Percentiles rank a stretch among this genome's conserved stretches.
phyloP scores from a whole-genome alignment of 2,113 vertebrate species.

The Callipepla squamata region DNA sequence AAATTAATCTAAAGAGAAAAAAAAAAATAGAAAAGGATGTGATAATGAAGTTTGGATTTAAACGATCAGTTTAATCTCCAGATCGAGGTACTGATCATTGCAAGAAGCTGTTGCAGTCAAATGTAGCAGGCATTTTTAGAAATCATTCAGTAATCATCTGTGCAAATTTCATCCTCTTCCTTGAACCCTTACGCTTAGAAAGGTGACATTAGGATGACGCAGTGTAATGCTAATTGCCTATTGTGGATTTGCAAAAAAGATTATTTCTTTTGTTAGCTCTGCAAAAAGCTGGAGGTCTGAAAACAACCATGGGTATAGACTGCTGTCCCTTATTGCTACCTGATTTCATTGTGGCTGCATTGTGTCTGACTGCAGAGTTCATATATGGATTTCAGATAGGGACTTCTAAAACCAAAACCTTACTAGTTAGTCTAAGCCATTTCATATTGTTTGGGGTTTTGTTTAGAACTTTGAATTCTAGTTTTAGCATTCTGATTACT shows the following conservation, averaged over 20 bases:
- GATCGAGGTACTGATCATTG: neutral
- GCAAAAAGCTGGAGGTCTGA: neutral
- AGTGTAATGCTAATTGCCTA: neutral
- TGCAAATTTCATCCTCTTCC: neutral
- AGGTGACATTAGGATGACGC: neutral
- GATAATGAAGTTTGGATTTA: neutral
- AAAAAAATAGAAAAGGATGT: neutral
- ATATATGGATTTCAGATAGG: neutral
- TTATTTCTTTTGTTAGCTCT: neutral
- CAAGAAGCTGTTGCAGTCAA: neutral
- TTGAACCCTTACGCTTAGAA: neutral
- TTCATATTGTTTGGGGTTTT: neutral
- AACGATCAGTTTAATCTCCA: neutral
- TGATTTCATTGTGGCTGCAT: neutral
- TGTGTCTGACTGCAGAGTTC: neutral
- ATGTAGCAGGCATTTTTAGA: neutral
- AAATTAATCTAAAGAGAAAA: neutral
- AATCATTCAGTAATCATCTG: neutral
- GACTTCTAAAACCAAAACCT: neutral
- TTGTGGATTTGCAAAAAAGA: neutral
- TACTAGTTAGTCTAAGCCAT: neutral
- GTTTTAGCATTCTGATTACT: neutral
- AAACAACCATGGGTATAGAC: neutral
- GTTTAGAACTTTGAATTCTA: neutral
- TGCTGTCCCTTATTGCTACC: neutral